Evolutionary conservation across 92 coral and sea anemone species (phyloP), one percentile per base, ranked within the genome.

Genomic region (Actinernus sp.): DNA sequence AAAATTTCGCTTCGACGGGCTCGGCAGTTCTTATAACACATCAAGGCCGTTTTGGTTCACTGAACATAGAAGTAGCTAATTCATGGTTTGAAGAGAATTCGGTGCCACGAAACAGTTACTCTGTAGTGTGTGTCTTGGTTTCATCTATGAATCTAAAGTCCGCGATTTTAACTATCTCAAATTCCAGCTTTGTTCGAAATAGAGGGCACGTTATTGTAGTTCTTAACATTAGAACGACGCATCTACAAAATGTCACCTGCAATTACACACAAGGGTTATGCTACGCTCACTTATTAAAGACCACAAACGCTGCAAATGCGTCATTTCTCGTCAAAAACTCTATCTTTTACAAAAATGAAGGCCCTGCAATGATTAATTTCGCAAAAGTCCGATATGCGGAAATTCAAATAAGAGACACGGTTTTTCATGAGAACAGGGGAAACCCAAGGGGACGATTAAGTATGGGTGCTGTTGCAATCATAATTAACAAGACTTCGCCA

Each of bases 191-290:
- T 17, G 11, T 22, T 2, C 36, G 38, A 2, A 64, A 64, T 36
- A 8, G 2, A 2, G 72, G 58, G 4, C 22, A 0, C 12, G 25
- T 31, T 8, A 31, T 64, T 0, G 6, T 3, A 14, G 23, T 31
- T 2, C 7, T 31, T 0, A 49, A 37, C 5, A 8, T 64, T 17
- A 46, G 50, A 49, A 50, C 48, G 26, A 32, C 50, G 9, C 10
- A 32, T 3, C n/a, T 64, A 4, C n/a, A 17, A 14, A 64, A 64
- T 22, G 4, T 64, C 2, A 30, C 58, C n/a, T 64, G 58, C 49
- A 49, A 32, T 16, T 13, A 32, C 33, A 64, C 59, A 2, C 48
- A 64, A 48, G 72, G 72, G 9, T 16, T 21, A 11, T 48, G 72
- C 48, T 64, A 25, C 34, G 6, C 7, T 1, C 36, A 27, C 17